Conservation (phyloP, 2,797 vertebrate genomes). For the Danio kyathit region DNA sequence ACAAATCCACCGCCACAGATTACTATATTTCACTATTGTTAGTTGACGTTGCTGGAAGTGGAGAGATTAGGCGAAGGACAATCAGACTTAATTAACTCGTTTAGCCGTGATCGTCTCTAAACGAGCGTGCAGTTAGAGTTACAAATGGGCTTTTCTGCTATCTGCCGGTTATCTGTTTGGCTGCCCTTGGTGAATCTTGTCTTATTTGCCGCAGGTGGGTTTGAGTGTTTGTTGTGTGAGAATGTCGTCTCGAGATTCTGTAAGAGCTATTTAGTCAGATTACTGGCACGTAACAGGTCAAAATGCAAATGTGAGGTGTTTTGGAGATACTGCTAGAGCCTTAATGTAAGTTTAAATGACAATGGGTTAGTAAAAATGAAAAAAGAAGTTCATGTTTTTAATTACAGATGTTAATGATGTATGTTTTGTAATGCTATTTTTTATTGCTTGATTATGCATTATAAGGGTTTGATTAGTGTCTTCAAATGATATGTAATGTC, state of each 20-base stretch:
- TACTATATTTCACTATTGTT: conserved; percentile 61
- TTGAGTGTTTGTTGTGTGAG: conserved; percentile 5
- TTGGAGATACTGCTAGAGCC: not conserved
- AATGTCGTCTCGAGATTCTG: not conserved
- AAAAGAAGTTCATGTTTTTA: too few relatives aligned
- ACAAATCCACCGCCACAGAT: conserved; percentile 60
- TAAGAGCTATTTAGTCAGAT: conserved; percentile 4
- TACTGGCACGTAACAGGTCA: not conserved
- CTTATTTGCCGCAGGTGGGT: conserved; percentile 38
- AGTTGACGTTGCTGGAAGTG: conserved; percentile 57
- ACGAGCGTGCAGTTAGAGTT: conserved; percentile 49
- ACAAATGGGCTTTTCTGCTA: conserved; percentile 55
- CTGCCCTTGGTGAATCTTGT: conserved; percentile 22
- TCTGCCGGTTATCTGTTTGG: conserved; percentile 48
- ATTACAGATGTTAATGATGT: not conserved
- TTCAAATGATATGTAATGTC: too few relatives aligned
- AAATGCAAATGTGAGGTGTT: not conserved
- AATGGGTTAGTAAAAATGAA: too few relatives aligned
- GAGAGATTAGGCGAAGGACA: conserved; percentile 65
- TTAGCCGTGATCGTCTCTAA: conserved; percentile 58
- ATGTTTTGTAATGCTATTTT: too few relatives aligned
- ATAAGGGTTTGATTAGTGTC: too few relatives aligned
- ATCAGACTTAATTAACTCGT: conserved; percentile 68
- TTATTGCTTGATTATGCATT: too few relatives aligned
- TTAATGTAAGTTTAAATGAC: too few relatives aligned